Evolutionary conservation across 2,888 invertebrate species (phyloP), one percentile per base, ranked within the genome.

Genomic region (Camponotus fellah): DNA sequence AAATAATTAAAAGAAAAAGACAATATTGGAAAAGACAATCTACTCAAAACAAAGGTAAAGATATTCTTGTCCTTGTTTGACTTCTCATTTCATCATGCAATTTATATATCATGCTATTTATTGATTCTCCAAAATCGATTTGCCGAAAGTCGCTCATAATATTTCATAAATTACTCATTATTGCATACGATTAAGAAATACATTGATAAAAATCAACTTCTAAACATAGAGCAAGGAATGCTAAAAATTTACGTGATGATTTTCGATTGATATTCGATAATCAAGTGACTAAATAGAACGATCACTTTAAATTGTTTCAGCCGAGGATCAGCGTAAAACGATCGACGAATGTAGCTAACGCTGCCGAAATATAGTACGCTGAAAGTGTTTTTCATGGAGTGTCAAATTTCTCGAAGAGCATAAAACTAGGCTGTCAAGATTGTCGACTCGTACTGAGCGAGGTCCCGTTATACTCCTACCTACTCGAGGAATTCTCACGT

Each of bases 401-500:
- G 8, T 74, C 75, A 14, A 80, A 80, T 80, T 74, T 80, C 79
- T 62, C 21, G 21, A 72, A 60, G 60, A 34, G 2, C 46, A 37
- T 26, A 40, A 26, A 60, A 46, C 60, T n/a, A n/a, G 69, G 2
- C 64, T 53, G 53, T 34, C 66, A 26, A 12, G 58, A 82, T 72
- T 60, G 77, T 43, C 74, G 74, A 74, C 74, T 76, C 77, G 34
- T 82, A 49, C 64, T 32, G 32, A n/a, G 14, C 32, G n/a, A 65
- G 21, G 43, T 56, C 64, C 62, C 75, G 85, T 79, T 85, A 85
- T 72, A 66, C 74, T 87, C 46, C 83, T 75, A 71, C 60, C 82
- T 60, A 43, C 26, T 68, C n/a, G n/a, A 49, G 68, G 83, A 85
- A 77, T 74, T 89, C 90, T 89, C 87, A 85, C 77, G 76, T 89